Evolutionary conservation across 2,113 vertebrate species (phyloP).

Genomic region (Macheiramphus alcinus): DNA sequence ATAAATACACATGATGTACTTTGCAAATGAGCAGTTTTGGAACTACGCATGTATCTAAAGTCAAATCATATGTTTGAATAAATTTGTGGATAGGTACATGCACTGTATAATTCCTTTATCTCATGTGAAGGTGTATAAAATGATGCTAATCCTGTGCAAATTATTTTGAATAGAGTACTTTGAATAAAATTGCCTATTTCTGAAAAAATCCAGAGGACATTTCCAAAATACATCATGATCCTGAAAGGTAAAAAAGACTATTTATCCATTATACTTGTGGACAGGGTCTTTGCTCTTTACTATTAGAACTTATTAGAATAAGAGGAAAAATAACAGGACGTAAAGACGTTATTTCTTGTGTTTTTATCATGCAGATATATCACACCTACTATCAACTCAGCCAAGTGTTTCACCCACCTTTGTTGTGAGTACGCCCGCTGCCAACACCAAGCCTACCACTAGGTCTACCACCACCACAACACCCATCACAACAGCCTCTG

Average conservation of each 20-base stretch:
- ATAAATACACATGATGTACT: not conserved
- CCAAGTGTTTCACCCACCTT: not conserved
- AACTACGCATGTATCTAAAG: not conserved
- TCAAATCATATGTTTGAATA: not conserved
- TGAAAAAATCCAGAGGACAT: not conserved
- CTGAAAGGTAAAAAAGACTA: not conserved
- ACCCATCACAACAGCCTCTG: not conserved
- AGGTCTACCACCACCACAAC: not conserved
- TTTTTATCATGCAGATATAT: slow-evolving; percentile 73
- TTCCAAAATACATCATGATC: not conserved
- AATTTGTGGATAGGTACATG: not conserved
- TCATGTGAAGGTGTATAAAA: not conserved
- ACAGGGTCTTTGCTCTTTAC: not conserved
- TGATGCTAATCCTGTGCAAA: not conserved
- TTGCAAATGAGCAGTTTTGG: not conserved
- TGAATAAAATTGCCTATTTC: not conserved
- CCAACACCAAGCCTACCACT: not conserved
- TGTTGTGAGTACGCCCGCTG: not conserved
- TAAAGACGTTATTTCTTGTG: not conserved
- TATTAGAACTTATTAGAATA: not conserved
- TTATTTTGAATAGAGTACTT: not conserved
- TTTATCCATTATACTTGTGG: not conserved
- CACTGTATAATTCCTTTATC: not conserved
- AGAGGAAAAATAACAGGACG: not conserved
- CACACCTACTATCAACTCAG: slow-evolving; percentile 73